Evolutionary conservation across 2,888 invertebrate genomes (phyloP).

Genomic region (Hirtodrosophila confusa): DNA sequence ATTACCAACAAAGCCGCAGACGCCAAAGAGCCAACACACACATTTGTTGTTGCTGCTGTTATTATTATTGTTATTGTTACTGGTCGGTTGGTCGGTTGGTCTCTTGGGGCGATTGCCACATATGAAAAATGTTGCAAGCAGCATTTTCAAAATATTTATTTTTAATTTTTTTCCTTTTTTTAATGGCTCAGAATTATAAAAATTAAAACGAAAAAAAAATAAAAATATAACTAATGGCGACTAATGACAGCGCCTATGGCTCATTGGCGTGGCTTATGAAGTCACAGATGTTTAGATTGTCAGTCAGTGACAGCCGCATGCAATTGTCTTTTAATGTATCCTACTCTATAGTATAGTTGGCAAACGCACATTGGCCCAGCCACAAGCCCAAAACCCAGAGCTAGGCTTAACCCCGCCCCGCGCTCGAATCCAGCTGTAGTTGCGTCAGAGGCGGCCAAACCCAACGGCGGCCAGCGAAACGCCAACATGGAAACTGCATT

Average conservation of each 20-base stretch:
- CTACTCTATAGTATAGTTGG: conserved; percentile 36
- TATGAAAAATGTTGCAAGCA: conserved; percentile 65
- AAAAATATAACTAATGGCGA: conserved; percentile 42
- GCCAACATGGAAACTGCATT: conserved; percentile 69
- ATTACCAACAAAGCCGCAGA: conserved; percentile 67
- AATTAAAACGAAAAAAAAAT: conserved; percentile 25
- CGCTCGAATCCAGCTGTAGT: conserved; percentile 21
- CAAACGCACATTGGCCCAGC: conserved; percentile 67
- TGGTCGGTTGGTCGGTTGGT: conserved; percentile 14
- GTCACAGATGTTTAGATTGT: conserved; percentile 56
- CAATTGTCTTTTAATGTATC: conserved; percentile 68
- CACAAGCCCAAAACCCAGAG: conserved; percentile 19
- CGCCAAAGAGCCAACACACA: conserved; percentile 44
- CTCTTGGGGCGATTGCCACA: conserved; percentile 61
- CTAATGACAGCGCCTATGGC: conserved; percentile 35
- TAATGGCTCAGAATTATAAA: conserved; percentile 47
- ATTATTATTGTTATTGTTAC: conserved; percentile 26
- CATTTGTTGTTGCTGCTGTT: too few relatives aligned
- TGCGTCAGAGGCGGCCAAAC: conserved; percentile 65
- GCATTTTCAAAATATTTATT: conserved; percentile 28
- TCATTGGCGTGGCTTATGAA: conserved; percentile 40
- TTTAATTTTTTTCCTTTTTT: conserved; percentile 26
- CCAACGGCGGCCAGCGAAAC: conserved; percentile 39
- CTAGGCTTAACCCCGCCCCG: conserved; percentile 16
- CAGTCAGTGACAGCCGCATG: conserved; percentile 28